phyloP scores from a whole-genome alignment of 2,113 vertebrate genomes.

The Pogonocichla stellata region DNA sequence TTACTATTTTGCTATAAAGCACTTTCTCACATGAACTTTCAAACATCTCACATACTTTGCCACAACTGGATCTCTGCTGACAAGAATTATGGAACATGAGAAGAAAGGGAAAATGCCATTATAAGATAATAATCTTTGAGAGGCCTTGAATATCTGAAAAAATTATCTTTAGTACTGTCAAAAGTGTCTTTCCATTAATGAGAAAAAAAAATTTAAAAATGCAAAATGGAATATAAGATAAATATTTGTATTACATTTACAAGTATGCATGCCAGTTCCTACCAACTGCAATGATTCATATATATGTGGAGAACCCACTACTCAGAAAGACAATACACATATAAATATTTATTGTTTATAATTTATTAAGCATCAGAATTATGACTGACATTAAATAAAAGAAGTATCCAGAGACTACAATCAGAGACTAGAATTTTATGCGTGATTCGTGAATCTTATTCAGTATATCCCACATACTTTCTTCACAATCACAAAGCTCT shows the following conservation, averaged over 20 bases:
- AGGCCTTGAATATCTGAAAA: background rate
- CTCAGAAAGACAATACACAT: background rate
- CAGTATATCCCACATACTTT: constrained; percentile 77
- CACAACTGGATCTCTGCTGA: background rate
- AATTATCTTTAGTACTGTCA: background rate
- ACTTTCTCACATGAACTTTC: background rate
- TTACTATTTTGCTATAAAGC: background rate
- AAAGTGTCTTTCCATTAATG: background rate
- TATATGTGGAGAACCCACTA: background rate
- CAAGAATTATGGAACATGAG: background rate
- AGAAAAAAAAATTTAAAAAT: background rate
- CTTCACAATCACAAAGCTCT: constrained; percentile 83
- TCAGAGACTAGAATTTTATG: background rate
- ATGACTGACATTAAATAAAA: background rate
- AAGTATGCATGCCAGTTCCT: background rate
- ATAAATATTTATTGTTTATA: background rate
- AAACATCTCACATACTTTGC: background rate
- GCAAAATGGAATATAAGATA: background rate
- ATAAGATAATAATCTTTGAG: background rate
- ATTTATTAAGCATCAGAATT: background rate
- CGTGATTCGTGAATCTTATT: constrained; percentile 68
- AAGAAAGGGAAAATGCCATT: background rate
- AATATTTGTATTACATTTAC: background rate
- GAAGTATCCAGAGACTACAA: background rate
- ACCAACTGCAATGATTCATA: background rate